Conservation (phyloP, 1,140 invertebrate genomes). For the Helicoverpa zea region DNA sequence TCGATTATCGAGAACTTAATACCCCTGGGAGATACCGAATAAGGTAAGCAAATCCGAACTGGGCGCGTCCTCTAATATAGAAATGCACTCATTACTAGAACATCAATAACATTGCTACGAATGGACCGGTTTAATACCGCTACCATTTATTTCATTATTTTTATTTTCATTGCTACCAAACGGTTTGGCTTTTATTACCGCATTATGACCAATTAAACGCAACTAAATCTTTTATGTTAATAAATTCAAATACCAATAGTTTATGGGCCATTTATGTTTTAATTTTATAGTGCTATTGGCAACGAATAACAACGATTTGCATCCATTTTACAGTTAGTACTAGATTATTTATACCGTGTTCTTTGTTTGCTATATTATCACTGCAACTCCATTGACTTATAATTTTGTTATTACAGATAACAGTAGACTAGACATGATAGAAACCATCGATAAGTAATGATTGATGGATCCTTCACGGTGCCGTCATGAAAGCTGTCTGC, state of each 20-base stretch:
- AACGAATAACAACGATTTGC: slow-evolving; percentile 4
- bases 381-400: too few species aligned
- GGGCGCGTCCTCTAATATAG: background rate
- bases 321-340: slow-evolving; percentile 1
- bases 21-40: background rate
- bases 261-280: slow-evolving; percentile 26
- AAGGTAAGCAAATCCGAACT: background rate
- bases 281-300: background rate
- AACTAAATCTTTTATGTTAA: slow-evolving; percentile 50
- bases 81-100: background rate
- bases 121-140: background rate
- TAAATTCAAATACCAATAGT: slow-evolving; percentile 47
- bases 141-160: background rate
- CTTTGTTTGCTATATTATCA: slow-evolving; percentile 3
- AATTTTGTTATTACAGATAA: too few species aligned
- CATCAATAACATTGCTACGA: background rate
- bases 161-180: background rate
- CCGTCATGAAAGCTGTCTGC: too few species aligned
- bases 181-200: background rate
- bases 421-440: too few species aligned
- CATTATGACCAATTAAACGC: slow-evolving; percentile 25
- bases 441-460: too few species aligned
- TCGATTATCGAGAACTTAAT: slow-evolving; percentile 38
- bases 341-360: background rate
- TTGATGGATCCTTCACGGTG: too few species aligned